Base-by-base conservation (phyloP, 1,140 invertebrate species). In the Heliconius hewitsoni region DNA sequence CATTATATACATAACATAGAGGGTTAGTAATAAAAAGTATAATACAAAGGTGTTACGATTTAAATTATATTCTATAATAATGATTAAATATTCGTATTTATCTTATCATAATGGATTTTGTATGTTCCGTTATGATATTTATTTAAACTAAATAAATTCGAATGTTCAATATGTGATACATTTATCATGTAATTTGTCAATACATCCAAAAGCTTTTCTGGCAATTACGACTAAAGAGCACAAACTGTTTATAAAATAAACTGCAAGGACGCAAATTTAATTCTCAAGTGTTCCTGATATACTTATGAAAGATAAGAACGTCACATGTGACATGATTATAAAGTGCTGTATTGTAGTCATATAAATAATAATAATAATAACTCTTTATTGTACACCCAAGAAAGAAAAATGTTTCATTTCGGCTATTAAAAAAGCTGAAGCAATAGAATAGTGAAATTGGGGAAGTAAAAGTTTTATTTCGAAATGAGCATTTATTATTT, bases 131-230 rank as follows among this genome's bases (percentile, higher is more conserved):
- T 66, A 27, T 34, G 79, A 27, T 55, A 80, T 71, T 8, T 30
- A n/a, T n/a, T n/a, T n/a, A n/a, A n/a, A n/a, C n/a, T 46, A 71
- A 77, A 81, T 81, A 77, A 77, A 81, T 81, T 77, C 79, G 85
- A 89, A 85, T 79, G 77, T 85, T 82, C 83, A 83, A 87, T 86
- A 86, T 87, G 86, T 78, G 82, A 82, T 79, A 83, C 78, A 81
- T 85, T 93, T 93, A 93, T 93, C 92, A 82, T 73, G 81, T 86
- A 93, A 93, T 93, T 93, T 93, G 92, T 93, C 92, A 91, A 83
- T 78, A 81, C 76, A 80, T 81, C 83, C 88, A 90, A 88, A 87
- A 88, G 83, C 84, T 89, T 89, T 91, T 91, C 85, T 74, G 81
- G 74, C 85, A 89, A 88, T 89, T 82, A 77, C 78, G 50, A 79